Base-by-base conservation (phyloP, 2,888 invertebrate genomes). In the Saturnia japonica region DNA sequence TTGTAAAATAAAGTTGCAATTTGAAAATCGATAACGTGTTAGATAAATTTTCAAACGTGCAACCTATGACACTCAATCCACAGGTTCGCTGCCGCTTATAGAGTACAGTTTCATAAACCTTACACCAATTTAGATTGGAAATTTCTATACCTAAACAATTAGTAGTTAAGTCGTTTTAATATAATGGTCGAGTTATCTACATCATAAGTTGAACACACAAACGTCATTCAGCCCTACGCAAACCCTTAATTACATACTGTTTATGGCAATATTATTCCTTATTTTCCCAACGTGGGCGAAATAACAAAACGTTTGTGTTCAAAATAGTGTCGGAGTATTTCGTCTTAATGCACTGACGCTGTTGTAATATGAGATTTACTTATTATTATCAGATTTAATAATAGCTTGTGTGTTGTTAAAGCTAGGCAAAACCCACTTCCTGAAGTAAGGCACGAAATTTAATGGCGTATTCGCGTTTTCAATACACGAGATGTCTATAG, bases 251-350 rank as follows among this genome's bases (percentile, higher is more conserved):
- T 70, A 67, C 43, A 16, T 16, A 47, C 70, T 54, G 47, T 43
- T 54, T 70, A 57, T 51, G 67, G 70, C 67, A 54, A 47, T 51
- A 40, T 54, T 64, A 64, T 25, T 34, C 40, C 70, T 70, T 67
- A 70, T 70, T 75, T 74, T 72, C 69, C 60, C 64, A 62, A 71
- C 72, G 76, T 79, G 75, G 76, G 76, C 74, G 74, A 70, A 67
- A 72, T 72, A 73, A 75, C 74, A 74, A 74, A 74, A 71, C 72
- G 66, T 67, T 71, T 71, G 68, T 74, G 72, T 70, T 74, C 71
- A 74, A 54, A 28, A 51, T 71, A 72, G 75, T 76, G 76, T 74
- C 73, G 72, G 73, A 70, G 72, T 40, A 40, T 64, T 64, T 64
- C 64, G 22, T 40, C 64, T 64, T 64, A 64, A 40, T 64, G 40